phyloP scores from a whole-genome alignment of 2,113 vertebrate species.

The Neopipo cinnamomea region DNA sequence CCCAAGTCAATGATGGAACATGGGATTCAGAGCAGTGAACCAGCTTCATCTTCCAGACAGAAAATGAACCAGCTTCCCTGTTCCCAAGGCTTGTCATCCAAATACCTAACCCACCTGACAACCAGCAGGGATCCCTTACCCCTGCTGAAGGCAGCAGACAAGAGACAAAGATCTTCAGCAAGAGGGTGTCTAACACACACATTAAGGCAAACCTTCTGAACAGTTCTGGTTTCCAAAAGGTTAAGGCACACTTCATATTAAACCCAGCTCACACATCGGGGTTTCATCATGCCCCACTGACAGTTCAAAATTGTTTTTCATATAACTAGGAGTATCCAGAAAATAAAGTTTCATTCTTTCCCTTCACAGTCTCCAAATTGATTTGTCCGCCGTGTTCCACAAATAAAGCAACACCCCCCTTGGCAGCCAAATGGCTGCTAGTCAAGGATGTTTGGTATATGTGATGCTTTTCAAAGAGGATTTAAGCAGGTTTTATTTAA shows the following conservation, averaged over 20 bases:
- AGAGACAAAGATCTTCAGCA: background rate
- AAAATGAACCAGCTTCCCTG: background rate
- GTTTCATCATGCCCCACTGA: background rate
- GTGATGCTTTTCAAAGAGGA: background rate
- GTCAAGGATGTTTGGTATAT: background rate
- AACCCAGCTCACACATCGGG: background rate
- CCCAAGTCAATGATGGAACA: background rate
- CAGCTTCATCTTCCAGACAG: background rate
- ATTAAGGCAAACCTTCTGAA: background rate
- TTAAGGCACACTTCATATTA: background rate
- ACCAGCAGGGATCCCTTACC: background rate
- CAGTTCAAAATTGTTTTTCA: background rate
- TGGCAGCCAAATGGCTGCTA: background rate
- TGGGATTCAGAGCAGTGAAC: background rate
- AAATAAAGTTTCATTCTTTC: background rate
- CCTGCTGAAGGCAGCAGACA: background rate
- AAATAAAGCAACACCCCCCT: background rate
- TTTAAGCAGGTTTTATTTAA: background rate
- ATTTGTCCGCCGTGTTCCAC: background rate
- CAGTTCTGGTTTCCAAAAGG: background rate
- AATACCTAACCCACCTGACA: background rate
- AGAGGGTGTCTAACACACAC: background rate
- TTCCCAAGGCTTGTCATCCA: background rate
- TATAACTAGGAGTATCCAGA: background rate
- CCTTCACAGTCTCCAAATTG: background rate